phyloP scores from a whole-genome alignment of 2,797 vertebrate species.

The Sparidentex hasta region DNA sequence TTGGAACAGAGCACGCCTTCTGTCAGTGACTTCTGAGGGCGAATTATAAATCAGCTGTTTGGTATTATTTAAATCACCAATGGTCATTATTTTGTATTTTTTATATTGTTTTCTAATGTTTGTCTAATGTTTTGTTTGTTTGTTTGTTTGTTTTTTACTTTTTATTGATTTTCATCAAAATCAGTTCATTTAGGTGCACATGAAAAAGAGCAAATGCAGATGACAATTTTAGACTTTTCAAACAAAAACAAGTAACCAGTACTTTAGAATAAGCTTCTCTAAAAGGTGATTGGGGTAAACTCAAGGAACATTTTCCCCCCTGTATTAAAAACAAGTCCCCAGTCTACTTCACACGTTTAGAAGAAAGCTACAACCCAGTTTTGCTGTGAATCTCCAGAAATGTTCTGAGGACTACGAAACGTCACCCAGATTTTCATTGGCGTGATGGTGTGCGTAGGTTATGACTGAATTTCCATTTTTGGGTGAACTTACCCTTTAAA shows the following conservation, averaged over 20 bases:
- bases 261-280: not conserved
- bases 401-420: no score
- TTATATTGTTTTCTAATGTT: conserved; percentile 4
- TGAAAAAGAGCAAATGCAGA: conserved; percentile 25
- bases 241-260: not conserved
- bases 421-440: no score
- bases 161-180: conserved; percentile 24
- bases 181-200: conserved; percentile 6
- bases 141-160: no score
- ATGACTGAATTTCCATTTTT: no score
- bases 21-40: not conserved
- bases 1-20: not conserved
- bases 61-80: not conserved
- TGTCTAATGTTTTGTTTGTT: no score
- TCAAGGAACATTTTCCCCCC: no score
- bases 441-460: no score
- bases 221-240: not conserved
- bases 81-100: not conserved
- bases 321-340: no score
- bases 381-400: no score
- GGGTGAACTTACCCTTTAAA: no score
- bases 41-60: conserved; percentile 5
- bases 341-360: no score
- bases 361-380: no score
- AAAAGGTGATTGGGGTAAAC: not conserved